Base-by-base conservation (phyloP, 2,797 vertebrate genomes). In the Picus viridis region DNA sequence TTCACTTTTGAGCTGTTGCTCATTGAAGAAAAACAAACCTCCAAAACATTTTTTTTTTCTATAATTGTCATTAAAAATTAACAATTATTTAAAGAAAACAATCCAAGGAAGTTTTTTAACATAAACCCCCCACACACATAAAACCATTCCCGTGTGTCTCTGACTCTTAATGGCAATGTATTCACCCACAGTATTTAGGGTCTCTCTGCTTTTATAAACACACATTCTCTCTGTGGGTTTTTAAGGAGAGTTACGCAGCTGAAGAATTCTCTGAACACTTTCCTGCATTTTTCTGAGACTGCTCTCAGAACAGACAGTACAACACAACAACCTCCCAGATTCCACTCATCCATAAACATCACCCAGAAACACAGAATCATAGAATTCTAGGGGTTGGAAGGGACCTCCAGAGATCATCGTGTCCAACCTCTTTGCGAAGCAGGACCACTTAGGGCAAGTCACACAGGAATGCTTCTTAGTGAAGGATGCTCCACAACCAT, bases 321-420 rank as follows among this genome's bases (percentile, higher is more conserved):
- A 59, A 11, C 7, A 7, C n/a, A 86, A 64, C 23, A 53, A 68
- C 4, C 3, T 77, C 0, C 1, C 1, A 12, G 56, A 49, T 30
- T 45, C 36, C 19, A 41, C 7, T 73, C 11, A 69, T 7, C 7
- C 5, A 26, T 45, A 47, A 82, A 63, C 8, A 69, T 13, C 2
- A 6, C 24, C 13, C 71, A 27, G 41, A 43, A 43, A 43, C 41
- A 43, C 16, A 43, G 41, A 43, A 43, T 16, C 41, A 43, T 43
- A 43, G 14, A 16, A 16, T 16, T 43, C 41, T 43, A 43, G 41
- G 41, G 41, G 41, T 43, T 43, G 41, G 15, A 16, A 43, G 41
- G 41, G 41, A 43, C 41, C 15, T 16, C 41, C 41, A 43, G 41
- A 43, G 14, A 43, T 43, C 41, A 43, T 16, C 41, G 16, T 16